Evolutionary conservation across 2,888 invertebrate species (phyloP).

Genomic region (Drosophila vallismaia): DNA sequence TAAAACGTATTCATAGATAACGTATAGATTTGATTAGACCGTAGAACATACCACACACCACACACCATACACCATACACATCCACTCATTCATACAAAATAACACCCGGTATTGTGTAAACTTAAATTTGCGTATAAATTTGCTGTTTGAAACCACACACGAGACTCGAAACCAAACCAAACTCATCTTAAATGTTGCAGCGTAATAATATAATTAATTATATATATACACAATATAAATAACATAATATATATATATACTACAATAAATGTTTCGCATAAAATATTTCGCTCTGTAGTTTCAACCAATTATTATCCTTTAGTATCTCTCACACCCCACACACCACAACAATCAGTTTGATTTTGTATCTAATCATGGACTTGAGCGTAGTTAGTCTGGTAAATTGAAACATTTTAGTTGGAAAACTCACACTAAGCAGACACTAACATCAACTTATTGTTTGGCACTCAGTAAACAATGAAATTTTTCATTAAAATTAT

Average conservation of each 20-base stretch:
- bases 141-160: slow-evolving; percentile 41
- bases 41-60: slow-evolving; percentile 53
- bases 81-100: slow-evolving; percentile 33
- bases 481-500: slow-evolving; percentile 3
- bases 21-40: slow-evolving; percentile 61
- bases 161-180: slow-evolving; percentile 13
- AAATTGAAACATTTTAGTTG: slow-evolving; percentile 18
- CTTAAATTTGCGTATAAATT: slow-evolving; percentile 41
- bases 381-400: slow-evolving; percentile 48
- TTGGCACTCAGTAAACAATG: slow-evolving; percentile 17
- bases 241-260: slow-evolving; percentile 32
- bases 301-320: slow-evolving; percentile 36
- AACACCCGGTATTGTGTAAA: slow-evolving; percentile 49
- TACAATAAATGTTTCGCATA: slow-evolving; percentile 76
- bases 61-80: slow-evolving; percentile 18
- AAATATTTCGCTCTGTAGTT: slow-evolving; percentile 66
- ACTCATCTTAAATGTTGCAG: slow-evolving; percentile 57
- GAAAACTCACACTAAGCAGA: slow-evolving; percentile 1
- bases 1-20: slow-evolving; percentile 61
- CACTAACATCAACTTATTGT: slow-evolving; percentile 6
- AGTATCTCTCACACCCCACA: slow-evolving; percentile 28
- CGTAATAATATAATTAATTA: slow-evolving; percentile 54
- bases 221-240: slow-evolving; percentile 28
- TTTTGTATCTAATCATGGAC: slow-evolving; percentile 30
- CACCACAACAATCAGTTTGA: slow-evolving; percentile 20